A percentile compares a stretch with the other conserved stretches of the same genome.
These are phyloP conservation scores for Myotis planiceps DNA, from an alignment of 2,797 vertebrate genomes.

Conservation along the genomic window DNA sequence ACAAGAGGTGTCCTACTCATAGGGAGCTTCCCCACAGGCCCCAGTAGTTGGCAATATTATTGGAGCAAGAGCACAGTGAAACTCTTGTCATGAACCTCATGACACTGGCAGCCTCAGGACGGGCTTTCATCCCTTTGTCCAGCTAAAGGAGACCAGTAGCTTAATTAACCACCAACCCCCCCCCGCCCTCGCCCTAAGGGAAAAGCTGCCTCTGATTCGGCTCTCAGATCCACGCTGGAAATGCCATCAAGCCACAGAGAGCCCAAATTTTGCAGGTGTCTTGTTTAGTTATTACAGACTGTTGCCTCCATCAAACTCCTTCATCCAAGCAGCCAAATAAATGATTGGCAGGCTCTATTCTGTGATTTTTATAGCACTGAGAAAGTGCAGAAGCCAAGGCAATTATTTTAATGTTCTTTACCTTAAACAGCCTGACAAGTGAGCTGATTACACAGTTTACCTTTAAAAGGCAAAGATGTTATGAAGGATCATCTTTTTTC, in stretches of 20 bases:
- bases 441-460: conserved; percentile 78
- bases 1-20: neutral
- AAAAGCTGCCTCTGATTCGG: neutral
- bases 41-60: neutral
- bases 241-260: neutral
- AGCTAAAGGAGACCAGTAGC: neutral
- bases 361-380: conserved; percentile 72
- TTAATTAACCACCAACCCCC: neutral
- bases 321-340: conserved; percentile 68
- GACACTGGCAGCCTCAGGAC: neutral
- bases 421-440: conserved; percentile 83
- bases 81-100: neutral
- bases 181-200: neutral
- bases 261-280: neutral
- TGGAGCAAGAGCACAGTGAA: neutral
- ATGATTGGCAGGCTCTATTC: conserved; percentile 75
- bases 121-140: neutral
- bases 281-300: conserved; percentile 53
- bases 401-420: conserved; percentile 84
- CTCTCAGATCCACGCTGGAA: neutral
- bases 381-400: conserved; percentile 78
- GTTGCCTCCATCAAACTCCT: conserved; percentile 23
- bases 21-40: neutral
- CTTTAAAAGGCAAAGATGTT: conserved; percentile 78
- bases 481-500: conserved; percentile 62